These are phyloP conservation scores for Acropternis orthonyx DNA, from an alignment of 2,797 vertebrate genomes.

Conservation along the genomic window DNA sequence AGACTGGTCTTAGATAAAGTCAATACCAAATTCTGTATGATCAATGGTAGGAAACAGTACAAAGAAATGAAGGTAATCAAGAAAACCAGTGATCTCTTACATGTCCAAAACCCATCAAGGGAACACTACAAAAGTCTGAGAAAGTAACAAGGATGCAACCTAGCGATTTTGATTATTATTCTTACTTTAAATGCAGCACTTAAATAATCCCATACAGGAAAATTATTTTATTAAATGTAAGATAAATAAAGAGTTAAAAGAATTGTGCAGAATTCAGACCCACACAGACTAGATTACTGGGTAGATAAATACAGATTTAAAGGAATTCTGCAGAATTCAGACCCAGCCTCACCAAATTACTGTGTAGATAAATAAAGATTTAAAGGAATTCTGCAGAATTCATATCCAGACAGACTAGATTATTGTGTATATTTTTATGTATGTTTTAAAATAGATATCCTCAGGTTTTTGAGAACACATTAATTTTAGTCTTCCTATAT, in stretches of 20 bases:
- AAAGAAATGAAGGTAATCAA: not conserved
- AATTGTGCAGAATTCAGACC: not conserved
- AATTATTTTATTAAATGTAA: not conserved
- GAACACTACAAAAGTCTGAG: not conserved
- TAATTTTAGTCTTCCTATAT: not conserved
- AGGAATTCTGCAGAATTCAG: not conserved
- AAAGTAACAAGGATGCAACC: not conserved
- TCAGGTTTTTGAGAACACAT: not conserved
- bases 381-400: not conserved
- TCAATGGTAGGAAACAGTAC: not conserved
- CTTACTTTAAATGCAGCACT: not conserved
- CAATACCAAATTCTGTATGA: not conserved
- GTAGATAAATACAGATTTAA: not conserved
- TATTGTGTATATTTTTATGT: not conserved
- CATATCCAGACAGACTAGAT: not conserved
- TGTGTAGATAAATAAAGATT: not conserved
- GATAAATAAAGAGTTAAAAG: conserved; percentile 1
- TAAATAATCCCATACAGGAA: not conserved
- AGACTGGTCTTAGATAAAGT: not conserved
- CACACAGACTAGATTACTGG: not conserved
- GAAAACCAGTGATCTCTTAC: not conserved
- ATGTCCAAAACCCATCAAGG: not conserved
- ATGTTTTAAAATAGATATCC: not conserved
- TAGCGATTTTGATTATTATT: not conserved
- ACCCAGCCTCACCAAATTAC: not conserved